Percentiles rank a stretch among this genome's conserved stretches.
Conservation (phyloP, 1,140 invertebrate genomes). For the Phymorhynchus buccinoides region DNA sequence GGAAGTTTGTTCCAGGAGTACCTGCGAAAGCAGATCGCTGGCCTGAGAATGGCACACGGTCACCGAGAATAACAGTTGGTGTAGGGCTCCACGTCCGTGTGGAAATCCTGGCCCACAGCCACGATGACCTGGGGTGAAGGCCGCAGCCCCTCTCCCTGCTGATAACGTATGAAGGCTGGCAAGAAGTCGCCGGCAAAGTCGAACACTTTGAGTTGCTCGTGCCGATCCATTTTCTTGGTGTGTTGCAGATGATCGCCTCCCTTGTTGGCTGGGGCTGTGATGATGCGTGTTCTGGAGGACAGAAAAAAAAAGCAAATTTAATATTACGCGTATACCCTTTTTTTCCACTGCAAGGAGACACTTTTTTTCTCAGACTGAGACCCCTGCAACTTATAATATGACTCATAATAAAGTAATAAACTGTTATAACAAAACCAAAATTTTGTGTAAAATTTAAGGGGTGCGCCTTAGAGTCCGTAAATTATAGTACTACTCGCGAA, state of each 20-base stretch:
- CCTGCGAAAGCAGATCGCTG: conserved; percentile 40
- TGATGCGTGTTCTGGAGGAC: background rate
- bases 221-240: background rate
- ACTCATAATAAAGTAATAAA: too few relatives aligned
- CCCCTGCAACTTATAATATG: too few relatives aligned
- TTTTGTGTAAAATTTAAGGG: too few relatives aligned
- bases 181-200: conserved; percentile 48
- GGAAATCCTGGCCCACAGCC: conserved; percentile 54
- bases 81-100: conserved; percentile 32
- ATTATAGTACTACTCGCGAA: too few relatives aligned
- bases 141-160: conserved; percentile 41
- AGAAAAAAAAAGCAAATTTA: too few relatives aligned
- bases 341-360: background rate
- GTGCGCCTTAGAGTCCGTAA: too few relatives aligned
- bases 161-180: conserved; percentile 46
- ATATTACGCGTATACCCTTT: too few relatives aligned
- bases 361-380: too few relatives aligned
- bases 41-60: conserved; percentile 47
- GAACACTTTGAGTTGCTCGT: conserved; percentile 46
- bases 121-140: conserved; percentile 52
- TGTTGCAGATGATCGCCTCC: too few relatives aligned
- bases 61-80: conserved; percentile 49
- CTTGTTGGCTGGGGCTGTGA: conserved; percentile 9
- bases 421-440: too few relatives aligned
- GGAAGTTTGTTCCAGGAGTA: too few relatives aligned